Evolutionary conservation across 2,888 invertebrate species (phyloP).

Genomic region (Calephelis perditalis): DNA sequence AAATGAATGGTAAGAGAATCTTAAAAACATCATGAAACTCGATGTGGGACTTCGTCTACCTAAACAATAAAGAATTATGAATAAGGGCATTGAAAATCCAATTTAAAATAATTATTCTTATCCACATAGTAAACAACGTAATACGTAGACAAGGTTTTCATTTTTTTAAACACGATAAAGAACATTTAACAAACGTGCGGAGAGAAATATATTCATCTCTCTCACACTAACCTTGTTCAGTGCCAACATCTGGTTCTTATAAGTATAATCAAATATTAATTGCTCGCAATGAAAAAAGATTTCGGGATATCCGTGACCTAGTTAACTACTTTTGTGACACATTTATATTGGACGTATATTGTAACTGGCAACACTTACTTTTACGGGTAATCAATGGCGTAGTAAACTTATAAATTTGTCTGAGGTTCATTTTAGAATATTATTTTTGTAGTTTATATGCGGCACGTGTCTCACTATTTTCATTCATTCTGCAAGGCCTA

Average conservation of each 20-base stretch:
- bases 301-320: conserved; percentile 47
- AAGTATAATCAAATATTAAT: conserved; percentile 43
- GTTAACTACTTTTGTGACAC: background rate
- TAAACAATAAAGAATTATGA: background rate
- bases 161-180: conserved; percentile 5
- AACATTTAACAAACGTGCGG: background rate
- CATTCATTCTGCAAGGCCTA: too few relatives aligned
- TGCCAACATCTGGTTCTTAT: conserved; percentile 14
- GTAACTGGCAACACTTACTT: background rate
- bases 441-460: too few relatives aligned
- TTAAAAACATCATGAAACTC: too few relatives aligned
- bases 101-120: conserved; percentile 4
- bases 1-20: too few relatives aligned
- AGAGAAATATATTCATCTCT: conserved; percentile 12
- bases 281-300: conserved; percentile 39
- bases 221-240: conserved; percentile 9
- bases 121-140: background rate
- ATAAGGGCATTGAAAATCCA: background rate
- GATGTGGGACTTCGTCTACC: too few relatives aligned
- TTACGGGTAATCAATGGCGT: background rate
- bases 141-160: conserved; percentile 5
- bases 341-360: background rate
- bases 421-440: too few relatives aligned
- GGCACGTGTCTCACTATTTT: too few relatives aligned
- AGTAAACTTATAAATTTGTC: too few relatives aligned